Base-by-base conservation (phyloP, 2,113 vertebrate species). In the Corydoras sp. region DNA sequence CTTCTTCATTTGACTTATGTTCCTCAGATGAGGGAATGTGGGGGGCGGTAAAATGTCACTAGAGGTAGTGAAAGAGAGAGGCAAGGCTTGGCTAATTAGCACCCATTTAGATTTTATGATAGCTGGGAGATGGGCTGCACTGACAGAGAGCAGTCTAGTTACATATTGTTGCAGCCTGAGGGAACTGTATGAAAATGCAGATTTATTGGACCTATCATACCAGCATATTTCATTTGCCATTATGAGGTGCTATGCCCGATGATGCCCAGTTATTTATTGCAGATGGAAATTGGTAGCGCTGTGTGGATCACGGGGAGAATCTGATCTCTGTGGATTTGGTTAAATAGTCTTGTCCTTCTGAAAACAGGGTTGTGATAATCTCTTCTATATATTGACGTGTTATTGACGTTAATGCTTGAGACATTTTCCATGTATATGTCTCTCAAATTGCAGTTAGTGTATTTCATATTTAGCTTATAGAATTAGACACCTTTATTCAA, bases 31-130 rank as follows among this genome's bases (percentile, higher is more conserved):
- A 89, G 89, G 91, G 35, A 62, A 12, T 88, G 90, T 90, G 89
- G 88, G 89, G 65, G 71, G 58, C 93, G 88, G 94, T 77, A 95
- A 99, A 99, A 99, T 99, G 97, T 98, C 96, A 98, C 98, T 98
- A 99, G 96, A 97, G 97, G 97, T 97, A 96, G 95, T 94, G 96
- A 97, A 93, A 95, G 93, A 94, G 95, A 93, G 94, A 95, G 92
- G 94, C 93, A 97, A 98, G 93, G 95, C 94, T 93, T 92, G 95
- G 93, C 94, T 99, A 99, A 99, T 99, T 99, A 99, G 97, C 95
- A 93, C 94, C 96, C 95, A 98, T 99, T 99, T 99, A 99, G 96
- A 99, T 99, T 99, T 99, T 98, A 99, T 98, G 97, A 98, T 90
- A 93, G 95, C 95, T 93, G 92, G 88, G 93, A 98, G 95, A 98